Base-by-base conservation (phyloP, 1,140 invertebrate genomes). In the Harpegnathos saltator region DNA sequence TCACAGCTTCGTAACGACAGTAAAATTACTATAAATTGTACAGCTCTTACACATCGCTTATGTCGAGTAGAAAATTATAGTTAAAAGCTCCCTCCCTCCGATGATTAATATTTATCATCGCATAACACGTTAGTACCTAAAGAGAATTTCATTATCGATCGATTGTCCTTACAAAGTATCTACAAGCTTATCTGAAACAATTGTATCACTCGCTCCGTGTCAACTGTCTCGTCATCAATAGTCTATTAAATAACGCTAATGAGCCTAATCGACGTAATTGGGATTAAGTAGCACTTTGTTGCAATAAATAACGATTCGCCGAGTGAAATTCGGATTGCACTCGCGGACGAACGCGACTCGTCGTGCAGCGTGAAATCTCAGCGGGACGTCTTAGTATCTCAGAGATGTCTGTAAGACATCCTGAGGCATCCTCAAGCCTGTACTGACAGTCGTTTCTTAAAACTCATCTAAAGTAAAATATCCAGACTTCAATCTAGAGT, bases 281-380 rank as follows among this genome's bases (percentile, higher is more conserved):
- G 15, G 17, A 78, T 78, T 69, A 78, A 78, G 63, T 68, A 78
- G 69, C 33, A 65, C 17, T 12, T 78, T 29, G 29, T 78, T 29
- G 14, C 15, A 44, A 38, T 44, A 61, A 52, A 78, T 63, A 63
- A 63, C 29, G 52, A 68, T 29, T 22, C 12, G 38, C 61, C 50
- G 14, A 58, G 7, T 9, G 38, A 44, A 44, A 44, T 11, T 44
- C 38, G 38, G 0, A 11, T 44, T 11, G 38, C 38, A 11, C 38
- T 44, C 38, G 38, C 9, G 5, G 5, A 44, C 38, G 3, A 11
- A 44, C 7, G 38, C 38, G 11, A 44, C 3, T 44, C n/a, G n/a
- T 44, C 38, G 38, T 44, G 38, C 38, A 44, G 9, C 38, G 38
- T 44, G 38, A 44, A 44, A 44, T 44, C 9, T 44, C 38, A 44